These are phyloP conservation scores for Theretra japonica DNA, from an alignment of 2,888 invertebrate species.

Conservation along the genomic window DNA sequence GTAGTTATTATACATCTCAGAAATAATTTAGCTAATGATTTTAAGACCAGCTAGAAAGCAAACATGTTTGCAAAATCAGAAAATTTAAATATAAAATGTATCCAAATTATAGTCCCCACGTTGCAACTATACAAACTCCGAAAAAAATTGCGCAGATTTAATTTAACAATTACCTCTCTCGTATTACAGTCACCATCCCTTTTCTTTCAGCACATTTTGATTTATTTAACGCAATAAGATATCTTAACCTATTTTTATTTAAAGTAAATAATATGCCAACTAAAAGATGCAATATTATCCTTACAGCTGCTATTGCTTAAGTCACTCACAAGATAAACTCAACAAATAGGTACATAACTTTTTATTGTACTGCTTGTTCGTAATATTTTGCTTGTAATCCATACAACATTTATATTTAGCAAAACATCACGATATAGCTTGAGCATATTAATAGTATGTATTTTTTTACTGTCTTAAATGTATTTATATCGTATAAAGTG, in stretches of 20 bases:
- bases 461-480: conserved; percentile 35
- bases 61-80: too few relatives aligned
- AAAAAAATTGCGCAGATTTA: neutral
- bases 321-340: conserved; percentile 81
- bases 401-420: conserved; percentile 39
- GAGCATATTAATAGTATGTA: conserved; percentile 40
- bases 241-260: conserved; percentile 9
- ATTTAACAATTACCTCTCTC: neutral
- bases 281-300: conserved; percentile 68
- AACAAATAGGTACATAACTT: conserved; percentile 80
- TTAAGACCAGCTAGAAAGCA: too few relatives aligned
- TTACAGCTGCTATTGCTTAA: conserved; percentile 85
- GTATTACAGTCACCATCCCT: neutral
- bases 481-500: conserved; percentile 40
- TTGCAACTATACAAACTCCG: too few relatives aligned
- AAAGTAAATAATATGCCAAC: conserved; percentile 54
- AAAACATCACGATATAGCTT: conserved; percentile 45
- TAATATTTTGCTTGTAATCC: conserved; percentile 59
- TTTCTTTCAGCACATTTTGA: neutral
- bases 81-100: too few relatives aligned
- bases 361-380: conserved; percentile 71
- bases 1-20: neutral
- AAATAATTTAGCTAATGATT: too few relatives aligned
- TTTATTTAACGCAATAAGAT: neutral
- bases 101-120: too few relatives aligned